phyloP scores from a whole-genome alignment of 2,113 vertebrate genomes.

The Myodes glareolus region DNA sequence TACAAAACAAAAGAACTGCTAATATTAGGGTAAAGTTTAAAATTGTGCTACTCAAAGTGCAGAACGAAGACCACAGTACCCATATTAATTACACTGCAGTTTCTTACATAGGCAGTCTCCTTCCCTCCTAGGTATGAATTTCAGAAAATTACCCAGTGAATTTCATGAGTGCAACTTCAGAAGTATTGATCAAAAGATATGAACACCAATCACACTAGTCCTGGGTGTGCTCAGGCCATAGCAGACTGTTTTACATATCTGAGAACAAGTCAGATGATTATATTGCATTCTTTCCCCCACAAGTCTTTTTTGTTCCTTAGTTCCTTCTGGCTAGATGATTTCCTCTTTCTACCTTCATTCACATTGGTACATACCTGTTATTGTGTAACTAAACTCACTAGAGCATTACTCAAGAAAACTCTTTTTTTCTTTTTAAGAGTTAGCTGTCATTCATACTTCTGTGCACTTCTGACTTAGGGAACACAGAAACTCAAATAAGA shows the following conservation, averaged over 20 bases:
- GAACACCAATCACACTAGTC: neutral
- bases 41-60: neutral
- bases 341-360: neutral
- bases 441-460: neutral
- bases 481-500: neutral
- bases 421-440: constrained; percentile 38
- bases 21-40: neutral
- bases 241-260: neutral
- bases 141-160: neutral
- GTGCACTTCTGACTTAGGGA: neutral
- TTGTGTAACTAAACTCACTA: neutral
- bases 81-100: neutral
- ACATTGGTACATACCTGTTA: neutral
- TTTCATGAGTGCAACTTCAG: neutral
- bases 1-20: neutral
- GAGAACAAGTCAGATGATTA: neutral
- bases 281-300: neutral
- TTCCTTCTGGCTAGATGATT: neutral
- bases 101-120: neutral
- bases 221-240: neutral
- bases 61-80: neutral
- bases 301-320: neutral
- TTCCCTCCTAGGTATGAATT: neutral
- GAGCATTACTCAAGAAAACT: neutral
- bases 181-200: neutral